Conservation (phyloP, 2,888 invertebrate species). For the Leptinotarsa tumamoca region DNA sequence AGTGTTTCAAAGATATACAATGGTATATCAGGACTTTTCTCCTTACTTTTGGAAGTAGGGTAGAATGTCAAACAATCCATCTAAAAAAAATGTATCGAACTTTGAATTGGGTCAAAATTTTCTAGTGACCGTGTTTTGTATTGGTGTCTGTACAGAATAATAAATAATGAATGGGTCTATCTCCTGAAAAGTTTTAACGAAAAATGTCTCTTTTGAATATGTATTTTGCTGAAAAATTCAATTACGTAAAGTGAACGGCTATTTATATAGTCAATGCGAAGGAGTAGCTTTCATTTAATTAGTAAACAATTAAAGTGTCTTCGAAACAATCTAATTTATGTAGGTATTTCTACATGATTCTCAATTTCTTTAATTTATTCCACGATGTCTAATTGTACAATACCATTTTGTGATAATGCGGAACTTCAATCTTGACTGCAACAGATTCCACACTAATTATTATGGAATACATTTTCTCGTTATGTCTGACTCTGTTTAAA, state of each 20-base stretch:
- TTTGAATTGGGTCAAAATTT: too few species aligned
- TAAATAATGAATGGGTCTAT: too few species aligned
- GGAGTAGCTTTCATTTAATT: slow-evolving; percentile 2
- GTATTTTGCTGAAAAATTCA: too few species aligned
- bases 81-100: too few species aligned
- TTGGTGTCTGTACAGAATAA: too few species aligned
- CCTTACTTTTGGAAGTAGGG: background rate
- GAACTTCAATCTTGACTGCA: background rate
- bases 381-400: background rate
- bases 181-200: too few species aligned
- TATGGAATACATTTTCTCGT: too few species aligned
- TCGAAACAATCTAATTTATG: slow-evolving; percentile 12
- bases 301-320: slow-evolving; percentile 5
- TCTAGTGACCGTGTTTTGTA: too few species aligned
- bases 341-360: background rate
- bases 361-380: background rate
- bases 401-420: background rate
- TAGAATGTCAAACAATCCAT: background rate
- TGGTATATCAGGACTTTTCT: background rate
- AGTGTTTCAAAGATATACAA: background rate
- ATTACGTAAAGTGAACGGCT: too few species aligned
- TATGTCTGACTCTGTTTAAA: too few species aligned
- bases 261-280: background rate
- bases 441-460: background rate
- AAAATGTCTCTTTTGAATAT: too few species aligned